Evolutionary conservation across 2,888 invertebrate species (phyloP).

Genomic region (Ferrisia virgata): DNA sequence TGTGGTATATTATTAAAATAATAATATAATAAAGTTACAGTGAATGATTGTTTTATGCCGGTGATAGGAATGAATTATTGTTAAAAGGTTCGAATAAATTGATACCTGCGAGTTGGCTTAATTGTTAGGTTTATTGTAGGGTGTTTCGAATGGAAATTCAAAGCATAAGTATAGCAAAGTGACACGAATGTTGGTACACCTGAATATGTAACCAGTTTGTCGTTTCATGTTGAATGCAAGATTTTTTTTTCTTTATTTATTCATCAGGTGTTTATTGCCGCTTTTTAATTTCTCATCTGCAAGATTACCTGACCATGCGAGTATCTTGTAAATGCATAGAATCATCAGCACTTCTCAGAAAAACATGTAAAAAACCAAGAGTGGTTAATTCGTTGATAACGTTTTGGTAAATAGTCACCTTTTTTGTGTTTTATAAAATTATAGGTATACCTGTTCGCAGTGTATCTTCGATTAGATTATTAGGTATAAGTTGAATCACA

Average conservation of each 20-base stretch:
- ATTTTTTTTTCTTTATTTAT: neutral
- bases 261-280: too few species aligned
- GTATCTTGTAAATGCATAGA: neutral
- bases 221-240: neutral
- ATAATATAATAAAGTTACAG: neutral
- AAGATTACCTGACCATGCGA: neutral
- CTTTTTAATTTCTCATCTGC: neutral
- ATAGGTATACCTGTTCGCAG: too few species aligned
- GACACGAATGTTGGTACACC: neutral
- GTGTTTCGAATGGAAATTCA: neutral
- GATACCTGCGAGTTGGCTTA: neutral
- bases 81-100: constrained; percentile 9
- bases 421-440: neutral
- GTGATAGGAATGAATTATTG: constrained; percentile 2
- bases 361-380: neutral
- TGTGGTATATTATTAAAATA: neutral
- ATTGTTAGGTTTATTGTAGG: neutral
- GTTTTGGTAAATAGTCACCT: neutral
- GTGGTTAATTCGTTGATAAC: neutral
- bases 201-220: neutral
- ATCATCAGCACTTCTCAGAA: neutral
- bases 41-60: neutral
- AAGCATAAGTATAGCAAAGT: neutral
- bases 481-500: neutral
- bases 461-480: too few species aligned